Base-by-base conservation (phyloP, 2,113 vertebrate genomes). In the Phaethornis superciliosus region DNA sequence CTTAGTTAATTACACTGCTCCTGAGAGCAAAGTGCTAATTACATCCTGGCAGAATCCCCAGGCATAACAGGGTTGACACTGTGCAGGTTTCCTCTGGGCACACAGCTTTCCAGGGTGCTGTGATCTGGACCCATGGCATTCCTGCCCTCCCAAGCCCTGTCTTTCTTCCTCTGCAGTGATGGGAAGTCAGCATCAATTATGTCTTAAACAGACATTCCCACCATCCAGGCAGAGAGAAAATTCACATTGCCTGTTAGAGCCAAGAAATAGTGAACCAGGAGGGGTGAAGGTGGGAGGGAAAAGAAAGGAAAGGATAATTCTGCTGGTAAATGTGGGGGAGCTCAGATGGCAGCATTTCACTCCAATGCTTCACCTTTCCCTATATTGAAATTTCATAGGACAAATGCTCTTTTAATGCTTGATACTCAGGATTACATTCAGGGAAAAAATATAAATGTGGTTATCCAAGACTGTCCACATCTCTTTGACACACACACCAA, bases 401-500 rank as follows among this genome's bases (percentile, higher is more conserved):
- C 5, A 85, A 44, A 4, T 26, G 7, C 7, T 86, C 19, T 16
- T 49, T 27, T 33, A 40, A 35, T 55, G 23, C 40, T 69, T 46
- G 12, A 59, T 22, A 37, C 8, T 77, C 32, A 55, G 51, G 32
- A 70, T 60, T 78, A 35, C 13, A 74, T 7, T 35, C 15, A 42
- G 60, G 19, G 4, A 19, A 62, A 75, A 91, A 40, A 32, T 7
- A n/a, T 2, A 85, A 72, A 69, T 26, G 24, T 17, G 17, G 24
- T 87, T 44, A 74, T 26, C 59, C 58, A 64, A 28, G 56, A 11
- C 27, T 37, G 56, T n/a, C 23, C 40, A 47, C 32, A 63, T 9
- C 19, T 88, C 47, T n/a, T n/a, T 42, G 32, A 77, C 18, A 22
- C 16, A 11, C 21, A 14, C 27, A 40, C 15, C 0, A 0, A 67